Evolutionary conservation across 2,113 vertebrate genomes (phyloP).

Genomic region (Paradoxurus hermaphroditus): DNA sequence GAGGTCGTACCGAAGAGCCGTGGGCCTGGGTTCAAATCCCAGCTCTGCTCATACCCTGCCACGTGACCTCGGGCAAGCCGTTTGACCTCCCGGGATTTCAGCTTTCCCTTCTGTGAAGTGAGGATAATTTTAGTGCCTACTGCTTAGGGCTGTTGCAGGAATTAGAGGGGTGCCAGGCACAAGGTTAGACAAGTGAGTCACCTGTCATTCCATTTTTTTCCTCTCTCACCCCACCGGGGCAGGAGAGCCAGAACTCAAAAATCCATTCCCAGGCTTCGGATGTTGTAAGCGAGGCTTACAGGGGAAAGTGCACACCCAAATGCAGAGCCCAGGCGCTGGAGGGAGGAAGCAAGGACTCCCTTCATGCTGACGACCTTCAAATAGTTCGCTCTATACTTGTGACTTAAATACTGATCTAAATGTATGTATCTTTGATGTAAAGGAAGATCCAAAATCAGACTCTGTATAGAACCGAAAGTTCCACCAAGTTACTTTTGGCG

Average conservation of each 20-base stretch:
- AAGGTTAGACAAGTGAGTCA: neutral
- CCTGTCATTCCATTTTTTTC: neutral
- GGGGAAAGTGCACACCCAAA: neutral
- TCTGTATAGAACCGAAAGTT: neutral
- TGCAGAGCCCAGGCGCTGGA: neutral
- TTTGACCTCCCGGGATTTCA: neutral
- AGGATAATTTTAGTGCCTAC: neutral
- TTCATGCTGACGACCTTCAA: neutral
- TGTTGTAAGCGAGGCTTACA: neutral
- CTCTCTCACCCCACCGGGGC: fast-evolving
- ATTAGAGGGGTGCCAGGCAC: neutral
- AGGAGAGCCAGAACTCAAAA: neutral
- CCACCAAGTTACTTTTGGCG: neutral
- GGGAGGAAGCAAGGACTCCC: neutral
- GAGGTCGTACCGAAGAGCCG: neutral
- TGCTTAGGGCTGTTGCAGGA: neutral
- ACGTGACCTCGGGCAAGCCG: neutral
- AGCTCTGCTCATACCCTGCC: neutral
- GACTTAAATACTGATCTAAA: neutral
- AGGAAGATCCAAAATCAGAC: neutral
- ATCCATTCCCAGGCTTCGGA: neutral
- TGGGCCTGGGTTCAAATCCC: neutral
- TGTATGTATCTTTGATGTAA: neutral
- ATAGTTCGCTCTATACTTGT: neutral
- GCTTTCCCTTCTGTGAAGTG: neutral